Conservation (phyloP, 2,888 invertebrate genomes). For the Zeuzera pyrina region DNA sequence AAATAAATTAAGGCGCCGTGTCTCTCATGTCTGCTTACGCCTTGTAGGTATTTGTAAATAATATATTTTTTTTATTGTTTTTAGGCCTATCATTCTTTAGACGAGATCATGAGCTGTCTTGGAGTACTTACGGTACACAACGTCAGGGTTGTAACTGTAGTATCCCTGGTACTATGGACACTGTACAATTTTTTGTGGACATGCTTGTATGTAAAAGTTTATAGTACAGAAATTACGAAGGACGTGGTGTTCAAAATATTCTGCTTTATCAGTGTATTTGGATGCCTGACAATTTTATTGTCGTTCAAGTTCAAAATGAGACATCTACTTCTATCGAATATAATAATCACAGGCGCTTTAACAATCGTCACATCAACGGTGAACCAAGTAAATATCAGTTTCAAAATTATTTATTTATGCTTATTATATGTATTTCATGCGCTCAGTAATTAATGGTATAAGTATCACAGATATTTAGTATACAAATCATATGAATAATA, state of each 20-base stretch:
- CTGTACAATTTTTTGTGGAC: constrained; percentile 43
- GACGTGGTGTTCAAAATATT: constrained; percentile 28
- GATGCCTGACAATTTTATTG: constrained; percentile 31
- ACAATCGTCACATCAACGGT: no score
- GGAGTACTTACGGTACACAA: constrained; percentile 41
- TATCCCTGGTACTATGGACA: constrained; percentile 34
- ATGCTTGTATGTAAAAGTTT: constrained; percentile 39
- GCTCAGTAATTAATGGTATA: no score
- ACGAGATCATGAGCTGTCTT: constrained; percentile 44
- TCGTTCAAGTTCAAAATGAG: constrained; percentile 32
- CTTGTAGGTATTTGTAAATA: no score
- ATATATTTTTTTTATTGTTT: constrained; percentile 16
- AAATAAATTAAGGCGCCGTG: no score
- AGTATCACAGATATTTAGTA: no score
- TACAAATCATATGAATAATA: no score
- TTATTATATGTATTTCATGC: no score
- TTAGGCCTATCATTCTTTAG: constrained; percentile 52
- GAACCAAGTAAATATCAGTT: no score
- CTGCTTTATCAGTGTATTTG: constrained; percentile 27
- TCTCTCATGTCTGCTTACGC: no score
- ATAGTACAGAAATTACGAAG: constrained; percentile 23
- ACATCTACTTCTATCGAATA: constrained; percentile 32
- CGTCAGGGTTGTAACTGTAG: constrained; percentile 30
- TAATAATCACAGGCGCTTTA: constrained; percentile 35
- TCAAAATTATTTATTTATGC: no score